These are phyloP conservation scores for Lingula anatina DNA, from an alignment of 2,888 invertebrate species.

Conservation along the genomic window DNA sequence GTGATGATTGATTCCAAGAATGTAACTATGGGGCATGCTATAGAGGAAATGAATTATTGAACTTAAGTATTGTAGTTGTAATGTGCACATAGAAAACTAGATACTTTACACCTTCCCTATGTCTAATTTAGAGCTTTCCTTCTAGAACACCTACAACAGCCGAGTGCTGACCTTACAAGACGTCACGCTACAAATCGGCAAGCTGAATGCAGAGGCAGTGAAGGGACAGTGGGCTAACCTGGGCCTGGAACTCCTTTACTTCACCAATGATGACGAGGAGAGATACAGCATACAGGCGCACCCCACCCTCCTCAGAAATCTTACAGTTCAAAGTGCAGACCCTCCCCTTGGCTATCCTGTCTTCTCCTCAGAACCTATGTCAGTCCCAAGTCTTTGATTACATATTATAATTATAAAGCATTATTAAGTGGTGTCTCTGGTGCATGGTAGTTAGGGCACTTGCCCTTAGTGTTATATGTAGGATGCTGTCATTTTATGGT, in stretches of 20 bases:
- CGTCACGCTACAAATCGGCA: constrained; percentile 41
- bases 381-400: constrained; percentile 33
- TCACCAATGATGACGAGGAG: constrained; percentile 57
- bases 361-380: constrained; percentile 41
- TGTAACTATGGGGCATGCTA: no score
- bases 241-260: constrained; percentile 53
- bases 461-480: no score
- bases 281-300: constrained; percentile 55
- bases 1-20: no score
- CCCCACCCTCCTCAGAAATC: constrained; percentile 50
- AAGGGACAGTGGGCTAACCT: constrained; percentile 55
- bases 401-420: no score
- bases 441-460: no score
- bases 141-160: constrained; percentile 49
- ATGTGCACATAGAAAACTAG: no score
- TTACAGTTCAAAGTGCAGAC: constrained; percentile 54
- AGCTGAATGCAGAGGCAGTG: constrained; percentile 49
- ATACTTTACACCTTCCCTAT: no score
- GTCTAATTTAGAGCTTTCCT: no score
- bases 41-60: no score
- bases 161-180: constrained; percentile 47
- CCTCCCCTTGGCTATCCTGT: constrained; percentile 55
- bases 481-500: no score
- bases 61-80: no score
- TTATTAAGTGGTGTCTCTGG: no score